Percentiles rank a stretch among this genome's conserved stretches.
Conservation (phyloP, 1,140 invertebrate genomes). For the Trichonephila clavipes region DNA sequence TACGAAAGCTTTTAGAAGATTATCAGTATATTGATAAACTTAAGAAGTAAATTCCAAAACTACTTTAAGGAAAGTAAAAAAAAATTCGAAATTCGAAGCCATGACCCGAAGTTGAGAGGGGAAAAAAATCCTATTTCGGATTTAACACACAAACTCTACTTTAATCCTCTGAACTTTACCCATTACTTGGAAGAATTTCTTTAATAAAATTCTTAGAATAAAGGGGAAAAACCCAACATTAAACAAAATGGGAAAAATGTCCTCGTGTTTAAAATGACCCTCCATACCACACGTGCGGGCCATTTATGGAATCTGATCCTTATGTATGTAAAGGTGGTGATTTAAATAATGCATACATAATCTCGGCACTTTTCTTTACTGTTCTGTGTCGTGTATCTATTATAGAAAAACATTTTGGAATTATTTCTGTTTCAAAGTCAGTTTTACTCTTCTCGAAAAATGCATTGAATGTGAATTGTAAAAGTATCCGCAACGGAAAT, state of each 20-base stretch:
- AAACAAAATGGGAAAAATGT: slow-evolving; percentile 32
- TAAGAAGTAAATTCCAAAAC: not conserved
- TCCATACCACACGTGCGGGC: slow-evolving; percentile 28
- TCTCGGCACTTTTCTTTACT: not conserved
- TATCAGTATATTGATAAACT: not conserved
- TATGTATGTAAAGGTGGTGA: slow-evolving; percentile 16
- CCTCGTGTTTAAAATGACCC: slow-evolving; percentile 13
- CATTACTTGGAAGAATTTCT: slow-evolving; percentile 24
- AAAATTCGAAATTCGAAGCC: not conserved
- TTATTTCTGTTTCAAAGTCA: not conserved
- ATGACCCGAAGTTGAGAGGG: not conserved
- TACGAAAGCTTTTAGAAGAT: slow-evolving; percentile 9
- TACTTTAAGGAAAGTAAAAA: not conserved
- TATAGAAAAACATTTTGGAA: not conserved
- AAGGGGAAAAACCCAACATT: not conserved
- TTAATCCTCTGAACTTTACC: slow-evolving; percentile 8
- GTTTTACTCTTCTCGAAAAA: not conserved
- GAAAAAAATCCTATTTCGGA: not conserved
- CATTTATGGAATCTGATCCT: not conserved
- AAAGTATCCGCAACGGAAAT: not conserved
- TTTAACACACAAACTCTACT: slow-evolving; percentile 1
- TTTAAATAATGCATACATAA: slow-evolving; percentile 51
- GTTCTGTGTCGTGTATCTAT: not conserved
- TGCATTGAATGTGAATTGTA: not conserved
- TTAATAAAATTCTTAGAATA: not conserved